Base-by-base conservation (phyloP, 2,888 invertebrate genomes). In the Gymnosoma rotundatum region DNA sequence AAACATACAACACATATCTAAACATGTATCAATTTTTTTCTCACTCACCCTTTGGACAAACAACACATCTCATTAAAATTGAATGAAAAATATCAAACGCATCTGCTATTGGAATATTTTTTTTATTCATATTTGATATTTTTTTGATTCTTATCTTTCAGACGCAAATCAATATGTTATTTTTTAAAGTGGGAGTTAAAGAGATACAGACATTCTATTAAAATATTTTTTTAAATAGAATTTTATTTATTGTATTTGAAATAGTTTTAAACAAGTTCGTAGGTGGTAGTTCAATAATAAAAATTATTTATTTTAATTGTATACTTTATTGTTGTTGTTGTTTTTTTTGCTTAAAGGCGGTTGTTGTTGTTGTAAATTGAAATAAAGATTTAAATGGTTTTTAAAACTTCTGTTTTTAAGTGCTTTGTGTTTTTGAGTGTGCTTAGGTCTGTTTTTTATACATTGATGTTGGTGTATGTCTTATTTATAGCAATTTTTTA, bases 71-170 rank as follows among this genome's bases (percentile, higher is more conserved):
- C 58, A 48, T 75, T 75, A 66, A 36, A 36, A 18, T 66, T 69
- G 54, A 52, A n/a, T 78, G 61, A 54, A 67, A 78, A 69, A 69
- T 21, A 42, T 69, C 60, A 69, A 10, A 52, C 42, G 18, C 78
- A 78, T 16, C 61, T 78, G 78, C 32, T 45, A 48, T 32, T 56
- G 61, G 14, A n/a, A 20, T 45, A 25, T 3, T 7, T 38, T 25
- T 16, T n/a, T 1, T 50, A 6, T 42, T 38, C 8, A 45, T 74
- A 25, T 25, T 25, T 25, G 1, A 25, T 25, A 25, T 50, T 50
- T 20, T n/a, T 48, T 50, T 36, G 21, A 52, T 50, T 81, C 45
- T 25, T 20, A 42, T 48, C 20, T 42, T 67, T 66, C 20, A 54
- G 54, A 61, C 72, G 58, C 54, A 64, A 72, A 78, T 50, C 18